Conservation (phyloP, 2,888 invertebrate species). For the Scaptomyza reducta region DNA sequence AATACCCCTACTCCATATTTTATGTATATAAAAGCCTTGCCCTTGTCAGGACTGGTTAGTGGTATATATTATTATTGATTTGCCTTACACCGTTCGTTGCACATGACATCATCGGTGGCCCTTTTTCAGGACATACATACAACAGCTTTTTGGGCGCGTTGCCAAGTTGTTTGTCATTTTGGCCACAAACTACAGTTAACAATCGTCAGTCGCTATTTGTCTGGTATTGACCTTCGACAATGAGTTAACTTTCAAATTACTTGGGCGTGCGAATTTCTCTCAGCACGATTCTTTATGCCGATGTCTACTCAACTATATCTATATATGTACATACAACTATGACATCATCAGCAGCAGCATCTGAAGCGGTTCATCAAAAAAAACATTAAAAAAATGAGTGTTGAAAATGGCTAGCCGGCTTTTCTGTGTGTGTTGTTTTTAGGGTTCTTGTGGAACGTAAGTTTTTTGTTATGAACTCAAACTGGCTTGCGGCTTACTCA, state of each 20-base stretch:
- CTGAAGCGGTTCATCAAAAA: constrained; percentile 45
- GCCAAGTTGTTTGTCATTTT: constrained; percentile 20
- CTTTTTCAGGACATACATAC: constrained; percentile 27
- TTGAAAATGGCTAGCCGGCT: constrained; percentile 32
- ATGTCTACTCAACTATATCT: background rate
- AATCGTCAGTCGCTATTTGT: constrained; percentile 17
- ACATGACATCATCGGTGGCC: constrained; percentile 57
- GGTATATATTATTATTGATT: constrained; percentile 67
- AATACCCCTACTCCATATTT: background rate
- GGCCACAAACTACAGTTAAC: background rate
- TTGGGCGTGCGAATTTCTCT: constrained; percentile 41
- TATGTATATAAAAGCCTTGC: constrained; percentile 16
- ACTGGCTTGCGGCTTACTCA: constrained; percentile 54
- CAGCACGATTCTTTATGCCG: constrained; percentile 20
- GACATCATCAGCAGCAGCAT: constrained; percentile 67
- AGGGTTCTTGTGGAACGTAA: constrained; percentile 57
- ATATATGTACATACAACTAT: constrained; percentile 33
- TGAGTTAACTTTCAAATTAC: constrained; percentile 48
- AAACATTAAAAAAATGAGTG: no score
- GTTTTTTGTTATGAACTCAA: constrained; percentile 45
- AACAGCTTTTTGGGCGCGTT: constrained; percentile 8
- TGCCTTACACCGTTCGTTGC: constrained; percentile 32
- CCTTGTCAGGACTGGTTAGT: constrained; percentile 32
- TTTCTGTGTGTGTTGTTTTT: constrained; percentile 22
- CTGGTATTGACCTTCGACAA: constrained; percentile 61